Conservation (phyloP, 2,113 vertebrate genomes). For the Heterochromis multidens region DNA sequence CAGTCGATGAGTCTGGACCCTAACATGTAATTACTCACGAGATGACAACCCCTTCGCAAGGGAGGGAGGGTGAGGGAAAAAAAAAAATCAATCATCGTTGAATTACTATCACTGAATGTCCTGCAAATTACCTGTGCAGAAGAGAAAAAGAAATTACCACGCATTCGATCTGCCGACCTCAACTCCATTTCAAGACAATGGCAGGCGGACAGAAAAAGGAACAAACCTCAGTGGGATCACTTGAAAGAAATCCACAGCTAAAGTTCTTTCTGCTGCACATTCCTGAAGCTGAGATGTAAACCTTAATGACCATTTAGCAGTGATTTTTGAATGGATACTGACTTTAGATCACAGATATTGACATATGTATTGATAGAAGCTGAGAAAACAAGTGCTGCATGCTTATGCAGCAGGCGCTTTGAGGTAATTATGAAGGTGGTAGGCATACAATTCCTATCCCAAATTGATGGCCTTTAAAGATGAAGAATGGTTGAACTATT, state of each 20-base stretch:
- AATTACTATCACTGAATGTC: constrained; percentile 71
- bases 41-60: constrained; percentile 62
- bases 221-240: background rate
- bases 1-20: constrained; percentile 62
- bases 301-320: background rate
- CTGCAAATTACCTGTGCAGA: constrained; percentile 62
- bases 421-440: constrained; percentile 4
- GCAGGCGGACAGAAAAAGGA: constrained; percentile 11
- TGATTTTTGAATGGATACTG: background rate
- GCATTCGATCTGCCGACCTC: constrained; percentile 41
- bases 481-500: background rate
- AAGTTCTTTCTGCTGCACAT: background rate
- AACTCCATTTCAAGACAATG: constrained; percentile 28
- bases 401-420: constrained; percentile 3
- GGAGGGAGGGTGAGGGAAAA: background rate
- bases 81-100: constrained; percentile 67
- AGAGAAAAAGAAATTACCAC: constrained; percentile 56
- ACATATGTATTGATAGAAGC: background rate
- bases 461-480: background rate
- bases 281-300: background rate
- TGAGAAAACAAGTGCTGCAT: background rate
- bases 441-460: background rate
- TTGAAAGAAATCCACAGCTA: background rate
- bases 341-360: background rate
- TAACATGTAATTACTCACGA: constrained; percentile 72